Evolutionary conservation across 2,797 vertebrate species (phyloP).

Genomic region (Gambelia wislizenii): DNA sequence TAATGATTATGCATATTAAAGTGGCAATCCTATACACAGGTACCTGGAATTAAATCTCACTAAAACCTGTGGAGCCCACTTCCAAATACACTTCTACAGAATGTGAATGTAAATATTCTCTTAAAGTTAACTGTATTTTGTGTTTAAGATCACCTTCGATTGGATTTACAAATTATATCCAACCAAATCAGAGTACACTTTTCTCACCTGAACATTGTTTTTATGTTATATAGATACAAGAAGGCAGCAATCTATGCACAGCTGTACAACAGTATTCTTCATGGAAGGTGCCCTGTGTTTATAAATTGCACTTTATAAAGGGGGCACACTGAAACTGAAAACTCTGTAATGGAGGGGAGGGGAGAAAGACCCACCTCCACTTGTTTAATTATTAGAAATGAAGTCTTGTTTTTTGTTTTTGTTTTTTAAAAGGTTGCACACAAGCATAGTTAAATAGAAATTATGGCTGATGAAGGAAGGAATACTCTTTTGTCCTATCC

Average conservation of each 20-base stretch:
- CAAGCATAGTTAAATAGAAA: slow-evolving; percentile 28
- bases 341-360: neutral
- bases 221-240: neutral
- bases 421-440: neutral
- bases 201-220: neutral
- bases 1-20: neutral
- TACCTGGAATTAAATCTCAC: neutral
- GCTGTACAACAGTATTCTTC: neutral
- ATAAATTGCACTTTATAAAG: neutral
- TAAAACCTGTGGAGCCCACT: neutral
- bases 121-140: neutral
- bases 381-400: slow-evolving; percentile 33
- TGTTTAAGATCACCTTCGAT: neutral
- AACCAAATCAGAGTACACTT: neutral
- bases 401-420: slow-evolving; percentile 18
- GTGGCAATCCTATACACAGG: neutral
- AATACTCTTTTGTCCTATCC: neutral
- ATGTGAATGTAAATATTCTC: neutral
- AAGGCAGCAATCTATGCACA: neutral
- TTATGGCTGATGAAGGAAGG: slow-evolving; percentile 5
- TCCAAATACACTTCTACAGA: neutral
- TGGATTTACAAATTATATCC: neutral
- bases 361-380: neutral
- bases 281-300: neutral
- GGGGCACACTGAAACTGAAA: neutral